Conservation (phyloP, 2,888 invertebrate species). For the Dasysyrphus tricinctus region DNA sequence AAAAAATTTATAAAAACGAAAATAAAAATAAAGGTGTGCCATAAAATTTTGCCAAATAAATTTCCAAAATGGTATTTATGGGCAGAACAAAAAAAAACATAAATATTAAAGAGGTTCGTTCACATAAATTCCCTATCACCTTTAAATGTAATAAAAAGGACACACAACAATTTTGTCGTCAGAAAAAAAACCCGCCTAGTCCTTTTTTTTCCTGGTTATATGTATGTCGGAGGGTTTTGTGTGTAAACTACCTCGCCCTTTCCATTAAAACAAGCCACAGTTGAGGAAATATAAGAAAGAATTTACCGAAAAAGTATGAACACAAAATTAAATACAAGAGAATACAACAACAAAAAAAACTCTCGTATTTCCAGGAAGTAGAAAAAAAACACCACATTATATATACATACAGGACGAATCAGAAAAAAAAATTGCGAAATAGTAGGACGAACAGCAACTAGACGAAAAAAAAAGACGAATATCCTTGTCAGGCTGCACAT, state of each 20-base stretch:
- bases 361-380: constrained; percentile 47
- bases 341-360: constrained; percentile 23
- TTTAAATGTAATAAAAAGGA: constrained; percentile 52
- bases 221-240: constrained; percentile 53
- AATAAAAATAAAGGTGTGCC: constrained; percentile 48
- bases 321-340: constrained; percentile 47
- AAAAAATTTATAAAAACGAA: neutral
- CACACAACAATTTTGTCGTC: constrained; percentile 29
- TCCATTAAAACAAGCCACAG: constrained; percentile 28
- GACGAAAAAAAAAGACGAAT: constrained; percentile 40
- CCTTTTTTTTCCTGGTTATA: constrained; percentile 25
- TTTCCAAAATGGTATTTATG: constrained; percentile 35
- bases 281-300: constrained; percentile 16
- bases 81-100: constrained; percentile 3
- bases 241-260: constrained; percentile 36
- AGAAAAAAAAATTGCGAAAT: constrained; percentile 14
- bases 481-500: constrained; percentile 63
- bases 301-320: constrained; percentile 17
- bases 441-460: constrained; percentile 38
- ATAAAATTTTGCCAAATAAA: constrained; percentile 44
- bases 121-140: constrained; percentile 50
- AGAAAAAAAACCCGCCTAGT: constrained; percentile 10
- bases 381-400: constrained; percentile 43
- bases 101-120: constrained; percentile 63
- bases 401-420: constrained; percentile 28